phyloP scores from a whole-genome alignment of 1,140 invertebrate genomes.

The Dendroctonus ponderosae region DNA sequence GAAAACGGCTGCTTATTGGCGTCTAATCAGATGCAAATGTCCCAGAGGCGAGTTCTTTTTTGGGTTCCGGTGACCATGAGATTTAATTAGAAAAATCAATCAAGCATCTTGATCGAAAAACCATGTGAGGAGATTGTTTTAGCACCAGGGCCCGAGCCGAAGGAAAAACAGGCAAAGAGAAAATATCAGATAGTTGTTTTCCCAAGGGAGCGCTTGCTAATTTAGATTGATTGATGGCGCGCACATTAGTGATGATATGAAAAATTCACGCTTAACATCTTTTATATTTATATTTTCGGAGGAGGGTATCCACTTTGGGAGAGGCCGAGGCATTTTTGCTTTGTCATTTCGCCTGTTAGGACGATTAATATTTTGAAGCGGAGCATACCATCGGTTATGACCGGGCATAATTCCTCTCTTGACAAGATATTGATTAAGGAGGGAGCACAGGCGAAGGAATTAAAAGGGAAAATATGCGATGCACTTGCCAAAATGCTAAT shows the following conservation, averaged over 20 bases:
- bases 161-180: conserved; percentile 2
- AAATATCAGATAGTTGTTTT: conserved; percentile 18
- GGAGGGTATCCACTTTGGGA: conserved; percentile 1
- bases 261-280: conserved; percentile 24
- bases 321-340: conserved; percentile 20
- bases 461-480: conserved; percentile 18
- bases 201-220: conserved; percentile 11
- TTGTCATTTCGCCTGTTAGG: conserved; percentile 21
- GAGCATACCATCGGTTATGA: conserved; percentile 17
- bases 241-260: conserved; percentile 26
- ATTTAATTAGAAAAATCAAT: no score
- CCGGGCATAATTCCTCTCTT: conserved; percentile 12
- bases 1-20: no score
- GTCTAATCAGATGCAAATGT: no score
- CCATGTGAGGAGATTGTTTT: no score
- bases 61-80: no score
- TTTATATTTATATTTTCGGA: conserved; percentile 25
- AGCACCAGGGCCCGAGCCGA: not conserved
- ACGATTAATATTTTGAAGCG: conserved; percentile 23
- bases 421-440: conserved; percentile 15
- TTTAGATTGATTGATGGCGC: conserved; percentile 26
- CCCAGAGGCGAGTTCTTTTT: no score
- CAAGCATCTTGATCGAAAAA: no score
- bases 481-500: conserved; percentile 21
- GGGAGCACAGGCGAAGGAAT: not conserved